Evolutionary conservation across 1,140 invertebrate species (phyloP).

Genomic region (Drosophila auraria): DNA sequence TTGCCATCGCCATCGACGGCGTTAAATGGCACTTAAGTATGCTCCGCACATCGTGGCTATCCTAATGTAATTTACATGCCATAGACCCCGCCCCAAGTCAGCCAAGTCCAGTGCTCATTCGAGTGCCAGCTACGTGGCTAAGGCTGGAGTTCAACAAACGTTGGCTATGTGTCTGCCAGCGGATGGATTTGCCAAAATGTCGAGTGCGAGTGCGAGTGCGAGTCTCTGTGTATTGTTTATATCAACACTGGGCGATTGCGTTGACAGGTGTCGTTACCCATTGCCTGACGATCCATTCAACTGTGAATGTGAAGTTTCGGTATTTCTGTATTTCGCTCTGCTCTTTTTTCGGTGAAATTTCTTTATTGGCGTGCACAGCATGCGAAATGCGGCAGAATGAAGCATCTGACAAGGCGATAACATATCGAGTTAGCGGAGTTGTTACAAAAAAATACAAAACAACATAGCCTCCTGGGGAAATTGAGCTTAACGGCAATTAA

Average conservation of each 20-base stretch:
- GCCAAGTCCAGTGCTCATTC: constrained; percentile 58
- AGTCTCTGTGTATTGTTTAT: constrained; percentile 11
- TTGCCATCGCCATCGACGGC: constrained; percentile 44
- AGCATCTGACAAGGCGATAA: constrained; percentile 61
- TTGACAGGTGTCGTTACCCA: constrained; percentile 63
- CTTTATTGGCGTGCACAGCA: constrained; percentile 63
- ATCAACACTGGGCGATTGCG: constrained; percentile 30
- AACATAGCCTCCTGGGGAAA: background rate
- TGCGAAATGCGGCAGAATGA: constrained; percentile 70
- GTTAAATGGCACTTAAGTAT: constrained; percentile 75
- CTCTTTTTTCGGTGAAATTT: constrained; percentile 69
- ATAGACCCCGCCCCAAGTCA: constrained; percentile 75
- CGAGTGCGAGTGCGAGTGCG: background rate
- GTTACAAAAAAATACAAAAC: constrained; percentile 27
- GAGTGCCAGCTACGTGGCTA: constrained; percentile 65
- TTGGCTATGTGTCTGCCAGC: constrained; percentile 26
- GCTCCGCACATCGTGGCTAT: constrained; percentile 59
- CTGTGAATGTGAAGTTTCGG: constrained; percentile 38
- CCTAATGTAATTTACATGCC: constrained; percentile 79
- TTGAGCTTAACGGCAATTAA: background rate
- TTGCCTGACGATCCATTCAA: constrained; percentile 30
- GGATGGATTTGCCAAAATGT: constrained; percentile 66
- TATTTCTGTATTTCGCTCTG: constrained; percentile 16
- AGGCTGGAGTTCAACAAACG: constrained; percentile 65
- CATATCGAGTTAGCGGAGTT: constrained; percentile 57